Percentiles rank a stretch among this genome's conserved stretches.
phyloP scores from a whole-genome alignment of 92 coral and sea anemone genomes.

The Bergia sp. region DNA sequence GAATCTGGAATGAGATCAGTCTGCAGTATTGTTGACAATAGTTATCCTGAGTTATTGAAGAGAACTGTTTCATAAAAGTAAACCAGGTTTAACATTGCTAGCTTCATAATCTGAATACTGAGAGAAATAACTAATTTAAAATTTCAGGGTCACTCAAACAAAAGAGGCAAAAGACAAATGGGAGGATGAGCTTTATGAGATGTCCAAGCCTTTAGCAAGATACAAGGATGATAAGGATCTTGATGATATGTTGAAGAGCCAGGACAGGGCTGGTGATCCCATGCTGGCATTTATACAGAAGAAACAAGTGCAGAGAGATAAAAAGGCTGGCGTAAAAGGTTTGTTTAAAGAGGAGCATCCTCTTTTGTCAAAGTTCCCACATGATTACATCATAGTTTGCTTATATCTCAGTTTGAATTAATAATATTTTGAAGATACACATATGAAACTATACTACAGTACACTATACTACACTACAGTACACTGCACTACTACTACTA shows the following conservation, averaged over 20 bases:
- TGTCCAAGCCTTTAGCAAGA: constrained; percentile 89
- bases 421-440: too few species aligned
- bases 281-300: constrained; percentile 94
- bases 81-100: not conserved
- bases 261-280: constrained; percentile 90
- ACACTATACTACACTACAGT: too few species aligned
- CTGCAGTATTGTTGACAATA: too few species aligned
- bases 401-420: too few species aligned
- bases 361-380: too few species aligned
- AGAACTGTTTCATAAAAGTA: not conserved
- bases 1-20: too few species aligned
- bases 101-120: not conserved
- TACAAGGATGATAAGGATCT: constrained; percentile 90
- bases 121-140: not conserved
- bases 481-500: too few species aligned
- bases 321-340: constrained; percentile 89
- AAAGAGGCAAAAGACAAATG: constrained; percentile 63
- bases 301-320: constrained; percentile 67
- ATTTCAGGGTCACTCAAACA: constrained; percentile 70
- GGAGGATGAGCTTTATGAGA: constrained; percentile 84
- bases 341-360: not conserved
- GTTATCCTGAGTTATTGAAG: not conserved
- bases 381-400: too few species aligned
- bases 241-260: constrained; percentile 79
- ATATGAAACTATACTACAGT: too few species aligned